A percentile compares a stretch with the other conserved stretches of the same genome.
These are phyloP conservation scores for Horisme vitalbata DNA, from an alignment of 2,888 invertebrate species.

Conservation along the genomic window DNA sequence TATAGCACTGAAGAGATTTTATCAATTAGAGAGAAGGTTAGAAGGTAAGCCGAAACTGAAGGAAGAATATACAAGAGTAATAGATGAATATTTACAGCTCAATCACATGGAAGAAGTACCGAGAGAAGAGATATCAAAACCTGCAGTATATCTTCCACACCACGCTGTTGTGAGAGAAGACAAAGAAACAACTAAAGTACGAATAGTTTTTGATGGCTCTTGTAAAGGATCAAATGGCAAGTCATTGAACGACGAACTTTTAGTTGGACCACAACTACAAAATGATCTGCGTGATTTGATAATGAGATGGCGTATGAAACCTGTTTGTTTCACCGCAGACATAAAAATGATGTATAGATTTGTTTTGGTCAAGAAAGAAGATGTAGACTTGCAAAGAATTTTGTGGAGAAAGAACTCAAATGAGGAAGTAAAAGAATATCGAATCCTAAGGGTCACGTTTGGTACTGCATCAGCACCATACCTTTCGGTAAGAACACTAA, in stretches of 20 bases:
- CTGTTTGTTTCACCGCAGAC: constrained; percentile 12
- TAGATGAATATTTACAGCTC: constrained; percentile 32
- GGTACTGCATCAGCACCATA: constrained; percentile 29
- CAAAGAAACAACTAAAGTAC: constrained; percentile 31
- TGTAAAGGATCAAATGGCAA: constrained; percentile 6
- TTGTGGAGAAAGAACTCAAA: not conserved
- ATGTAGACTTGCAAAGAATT: constrained; percentile 14
- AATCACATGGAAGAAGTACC: constrained; percentile 35
- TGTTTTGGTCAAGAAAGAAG: constrained; percentile 8
- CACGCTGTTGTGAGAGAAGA: constrained; percentile 37
- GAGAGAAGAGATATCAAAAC: too few species aligned
- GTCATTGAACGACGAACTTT: constrained; percentile 17
- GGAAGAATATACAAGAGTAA: constrained; percentile 25
- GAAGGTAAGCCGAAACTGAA: constrained; percentile 9
- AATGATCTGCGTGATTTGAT: constrained; percentile 9
- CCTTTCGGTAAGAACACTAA: constrained; percentile 25
- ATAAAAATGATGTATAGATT: constrained; percentile 25
- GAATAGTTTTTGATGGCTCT: constrained; percentile 32
- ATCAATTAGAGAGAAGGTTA: not conserved
- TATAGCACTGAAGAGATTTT: not conserved
- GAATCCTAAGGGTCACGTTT: constrained; percentile 23
- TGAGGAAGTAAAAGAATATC: constrained; percentile 9
- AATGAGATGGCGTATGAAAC: constrained; percentile 10
- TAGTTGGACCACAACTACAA: constrained; percentile 20
- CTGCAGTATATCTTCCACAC: constrained; percentile 40